Evolutionary conservation across 2,113 vertebrate genomes (phyloP), one percentile per base, ranked within the genome.

Genomic region (Lasiurus borealis): DNA sequence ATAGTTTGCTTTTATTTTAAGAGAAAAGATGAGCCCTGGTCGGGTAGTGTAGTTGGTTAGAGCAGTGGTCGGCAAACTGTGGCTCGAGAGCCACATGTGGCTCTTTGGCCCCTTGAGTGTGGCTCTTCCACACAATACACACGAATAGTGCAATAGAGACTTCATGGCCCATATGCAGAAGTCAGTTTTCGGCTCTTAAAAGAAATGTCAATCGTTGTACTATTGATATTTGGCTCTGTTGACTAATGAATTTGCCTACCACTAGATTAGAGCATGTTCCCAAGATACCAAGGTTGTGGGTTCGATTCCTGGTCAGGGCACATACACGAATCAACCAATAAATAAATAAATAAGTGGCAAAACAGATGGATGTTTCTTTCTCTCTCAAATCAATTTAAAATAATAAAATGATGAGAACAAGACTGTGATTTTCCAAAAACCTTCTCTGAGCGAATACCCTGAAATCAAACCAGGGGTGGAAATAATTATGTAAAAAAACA

Each of bases 1-100:
- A 64, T n/a, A 57, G 59, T 97, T 97, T 97, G 97, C 95, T 97
- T 97, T 97, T 96, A 93, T 94, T 93, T 84, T 91, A 96, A 77
- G 57, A 91, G 54, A 84, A 92, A 93, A 66, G 59, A 77, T 7
- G 44, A 84, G 46, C 64, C 64, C 64, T 68, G 64, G 64, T n/a
- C 6, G 31, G 31, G 64, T 68, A 68, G 14, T 31, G 3, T 15
- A 68, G 31, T n/a, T n/a, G 14, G 64, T 68, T 64, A 64, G 62
- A 64, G 62, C 62, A 64, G 40, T 40, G 40, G 40, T 40, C 40
- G 40, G 40, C 40, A 40, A 40, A 40, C 40, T 40, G 40, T 5
- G 40, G 40, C 40, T 40, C 40, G 40, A 40, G 40, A 40, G 40
- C 40, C 40, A 40, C 40, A 40, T 40, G 5, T 40, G 40, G 40